Conservation (phyloP, 2,797 vertebrate genomes). For the Momotus momota region DNA sequence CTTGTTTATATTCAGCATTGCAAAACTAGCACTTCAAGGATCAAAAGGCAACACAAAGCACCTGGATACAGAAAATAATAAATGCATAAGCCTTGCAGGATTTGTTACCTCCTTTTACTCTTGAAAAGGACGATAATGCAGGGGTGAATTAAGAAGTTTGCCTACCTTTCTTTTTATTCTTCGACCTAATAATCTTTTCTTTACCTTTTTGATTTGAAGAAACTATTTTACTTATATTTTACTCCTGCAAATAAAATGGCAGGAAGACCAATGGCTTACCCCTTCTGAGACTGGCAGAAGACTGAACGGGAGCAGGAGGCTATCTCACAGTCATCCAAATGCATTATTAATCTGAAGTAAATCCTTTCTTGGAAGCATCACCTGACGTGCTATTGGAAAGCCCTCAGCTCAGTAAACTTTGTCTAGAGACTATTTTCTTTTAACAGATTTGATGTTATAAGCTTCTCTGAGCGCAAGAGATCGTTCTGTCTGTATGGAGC, state of each 20-base stretch:
- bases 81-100: neutral
- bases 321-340: neutral
- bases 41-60: neutral
- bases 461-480: neutral
- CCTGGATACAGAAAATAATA: neutral
- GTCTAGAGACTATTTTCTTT: neutral
- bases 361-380: neutral
- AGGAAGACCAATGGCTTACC: neutral
- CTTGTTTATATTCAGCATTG: neutral
- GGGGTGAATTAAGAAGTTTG: neutral
- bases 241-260: neutral
- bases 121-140: neutral
- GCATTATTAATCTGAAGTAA: neutral
- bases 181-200: neutral
- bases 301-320: neutral
- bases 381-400: neutral
- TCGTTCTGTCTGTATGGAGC: neutral
- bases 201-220: neutral
- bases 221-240: neutral
- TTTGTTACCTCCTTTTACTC: neutral
- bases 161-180: neutral
- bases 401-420: neutral
- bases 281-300: neutral
- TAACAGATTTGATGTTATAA: neutral
- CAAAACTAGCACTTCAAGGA: neutral